phyloP scores from a whole-genome alignment of 2,888 invertebrate species.

The Pachliopta kotzebuea region DNA sequence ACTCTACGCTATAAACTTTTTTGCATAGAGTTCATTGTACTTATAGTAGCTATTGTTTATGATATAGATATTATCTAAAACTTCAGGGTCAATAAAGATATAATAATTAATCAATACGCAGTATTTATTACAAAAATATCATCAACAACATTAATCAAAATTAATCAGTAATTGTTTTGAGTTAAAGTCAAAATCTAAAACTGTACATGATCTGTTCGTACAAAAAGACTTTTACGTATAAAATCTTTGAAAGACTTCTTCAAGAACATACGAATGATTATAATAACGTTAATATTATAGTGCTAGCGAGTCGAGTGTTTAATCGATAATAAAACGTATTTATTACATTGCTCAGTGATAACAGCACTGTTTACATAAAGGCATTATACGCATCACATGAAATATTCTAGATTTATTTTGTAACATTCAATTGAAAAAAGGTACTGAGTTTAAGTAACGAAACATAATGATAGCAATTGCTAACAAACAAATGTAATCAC shows the following conservation, averaged over 20 bases:
- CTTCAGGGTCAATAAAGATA: not conserved
- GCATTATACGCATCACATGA: not conserved
- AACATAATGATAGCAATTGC: no score
- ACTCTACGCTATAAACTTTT: not conserved
- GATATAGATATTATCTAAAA: not conserved
- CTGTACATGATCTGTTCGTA: not conserved
- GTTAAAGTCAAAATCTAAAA: no score
- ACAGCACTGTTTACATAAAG: not conserved
- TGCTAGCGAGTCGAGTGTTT: not conserved
- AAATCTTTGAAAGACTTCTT: not conserved
- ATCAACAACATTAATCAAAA: no score
- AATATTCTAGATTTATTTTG: not conserved
- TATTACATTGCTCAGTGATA: not conserved
- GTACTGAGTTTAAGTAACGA: no score
- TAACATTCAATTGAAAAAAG: not conserved
- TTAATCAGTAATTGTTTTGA: no score
- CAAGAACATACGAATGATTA: not conserved
- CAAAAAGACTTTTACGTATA: not conserved
- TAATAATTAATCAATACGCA: not conserved
- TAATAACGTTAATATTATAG: not conserved
- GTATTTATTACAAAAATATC: not conserved
- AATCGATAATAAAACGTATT: slow-evolving; percentile 1
- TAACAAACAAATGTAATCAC: no score
- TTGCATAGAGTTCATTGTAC: slow-evolving; percentile 1
- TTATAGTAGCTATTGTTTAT: not conserved